Percentiles rank a stretch among this genome's conserved stretches.
phyloP scores from a whole-genome alignment of 2,888 invertebrate genomes.

The Phortica magna region DNA sequence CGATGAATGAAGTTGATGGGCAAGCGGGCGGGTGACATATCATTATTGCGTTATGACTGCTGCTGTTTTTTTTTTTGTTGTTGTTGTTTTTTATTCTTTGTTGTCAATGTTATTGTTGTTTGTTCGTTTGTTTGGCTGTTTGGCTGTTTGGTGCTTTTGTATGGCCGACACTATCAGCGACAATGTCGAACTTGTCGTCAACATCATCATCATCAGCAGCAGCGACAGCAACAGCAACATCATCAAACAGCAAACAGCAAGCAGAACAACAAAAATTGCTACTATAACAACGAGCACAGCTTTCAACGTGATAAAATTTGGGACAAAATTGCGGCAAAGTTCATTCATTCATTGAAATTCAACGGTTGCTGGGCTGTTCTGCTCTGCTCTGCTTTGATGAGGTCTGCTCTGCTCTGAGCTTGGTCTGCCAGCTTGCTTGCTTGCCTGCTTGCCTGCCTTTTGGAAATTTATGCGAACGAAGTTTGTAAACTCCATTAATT shows the following conservation, averaged over 20 bases:
- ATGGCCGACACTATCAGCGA: not conserved
- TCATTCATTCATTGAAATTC: constrained; percentile 13
- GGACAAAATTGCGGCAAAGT: constrained; percentile 15
- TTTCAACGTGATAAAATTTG: constrained; percentile 22
- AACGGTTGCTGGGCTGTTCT: not conserved
- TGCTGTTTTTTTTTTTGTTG: not conserved
- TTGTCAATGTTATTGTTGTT: not conserved
- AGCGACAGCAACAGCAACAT: not conserved
- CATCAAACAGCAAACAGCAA: not conserved
- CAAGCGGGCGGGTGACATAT: not conserved
- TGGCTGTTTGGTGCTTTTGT: not conserved
- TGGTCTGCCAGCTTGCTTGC: too few species aligned
- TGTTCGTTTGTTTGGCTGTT: not conserved
- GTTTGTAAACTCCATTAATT: constrained; percentile 57
- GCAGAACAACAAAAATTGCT: too few species aligned
- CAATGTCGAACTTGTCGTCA: not conserved
- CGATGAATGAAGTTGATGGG: not conserved
- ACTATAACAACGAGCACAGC: too few species aligned
- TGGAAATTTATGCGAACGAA: constrained; percentile 46
- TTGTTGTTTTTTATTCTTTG: not conserved
- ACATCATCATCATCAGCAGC: constrained; percentile 8
- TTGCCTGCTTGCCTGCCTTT: not conserved
- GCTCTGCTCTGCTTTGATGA: not conserved
- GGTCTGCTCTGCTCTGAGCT: too few species aligned
- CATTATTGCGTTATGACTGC: constrained; percentile 18